Evolutionary conservation across 2,113 vertebrate species (phyloP).

Genomic region (Puffinus mauretanicus): DNA sequence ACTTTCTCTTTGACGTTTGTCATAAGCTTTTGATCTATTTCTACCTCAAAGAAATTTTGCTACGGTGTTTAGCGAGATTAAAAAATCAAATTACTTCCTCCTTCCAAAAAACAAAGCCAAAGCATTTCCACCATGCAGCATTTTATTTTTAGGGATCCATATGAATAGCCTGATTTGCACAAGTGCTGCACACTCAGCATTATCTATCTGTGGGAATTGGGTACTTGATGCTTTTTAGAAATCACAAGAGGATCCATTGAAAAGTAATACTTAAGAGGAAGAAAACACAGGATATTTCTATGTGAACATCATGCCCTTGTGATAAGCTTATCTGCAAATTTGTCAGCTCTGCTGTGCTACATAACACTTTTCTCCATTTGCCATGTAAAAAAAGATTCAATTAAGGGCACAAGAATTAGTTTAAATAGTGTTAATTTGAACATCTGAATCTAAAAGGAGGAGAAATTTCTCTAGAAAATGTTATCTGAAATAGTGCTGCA

Average conservation of each 20-base stretch:
- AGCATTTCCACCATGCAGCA: neutral
- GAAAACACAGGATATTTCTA: constrained; percentile 46
- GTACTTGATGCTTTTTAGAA: constrained; percentile 44
- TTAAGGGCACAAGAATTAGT: neutral
- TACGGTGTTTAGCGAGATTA: neutral
- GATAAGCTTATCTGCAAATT: constrained; percentile 25
- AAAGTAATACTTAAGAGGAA: constrained; percentile 16
- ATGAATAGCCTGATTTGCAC: constrained; percentile 52
- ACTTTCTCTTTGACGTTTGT: neutral
- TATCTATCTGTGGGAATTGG: constrained; percentile 23
- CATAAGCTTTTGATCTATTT: neutral
- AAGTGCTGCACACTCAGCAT: constrained; percentile 46
- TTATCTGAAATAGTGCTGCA: neutral
- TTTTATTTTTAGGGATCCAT: constrained; percentile 54
- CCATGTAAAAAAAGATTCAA: constrained; percentile 8
- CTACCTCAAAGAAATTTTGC: neutral
- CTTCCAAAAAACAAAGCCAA: neutral
- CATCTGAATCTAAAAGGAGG: constrained; percentile 13
- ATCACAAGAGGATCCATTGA: constrained; percentile 41
- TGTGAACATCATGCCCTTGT: constrained; percentile 35
- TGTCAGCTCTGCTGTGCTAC: neutral
- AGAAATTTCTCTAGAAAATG: neutral
- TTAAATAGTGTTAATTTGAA: constrained; percentile 36
- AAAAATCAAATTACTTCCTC: neutral
- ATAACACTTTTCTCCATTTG: constrained; percentile 17